phyloP scores from a whole-genome alignment of 1,140 invertebrate genomes.

The Ganaspis sp. region DNA sequence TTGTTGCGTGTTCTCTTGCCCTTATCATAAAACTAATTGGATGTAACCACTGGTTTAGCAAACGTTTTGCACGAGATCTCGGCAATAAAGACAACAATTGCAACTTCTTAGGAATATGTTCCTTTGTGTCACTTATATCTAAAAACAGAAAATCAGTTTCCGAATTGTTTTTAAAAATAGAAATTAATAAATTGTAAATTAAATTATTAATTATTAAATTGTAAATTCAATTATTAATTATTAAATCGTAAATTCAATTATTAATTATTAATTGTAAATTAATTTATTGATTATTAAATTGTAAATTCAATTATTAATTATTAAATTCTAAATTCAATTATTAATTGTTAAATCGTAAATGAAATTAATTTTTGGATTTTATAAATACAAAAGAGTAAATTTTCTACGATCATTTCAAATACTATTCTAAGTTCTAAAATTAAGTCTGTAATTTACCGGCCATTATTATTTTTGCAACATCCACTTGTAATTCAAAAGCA shows the following conservation, averaged over 20 bases:
- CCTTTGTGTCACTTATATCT: slow-evolving; percentile 84
- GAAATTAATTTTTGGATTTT: too few relatives aligned
- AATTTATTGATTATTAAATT: neutral
- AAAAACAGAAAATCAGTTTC: slow-evolving; percentile 40
- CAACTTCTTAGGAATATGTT: slow-evolving; percentile 82
- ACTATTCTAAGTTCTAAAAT: too few relatives aligned
- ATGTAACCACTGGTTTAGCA: slow-evolving; percentile 87
- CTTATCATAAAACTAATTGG: slow-evolving; percentile 86
- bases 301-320: neutral
- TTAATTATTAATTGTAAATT: too few relatives aligned
- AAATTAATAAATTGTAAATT: too few relatives aligned
- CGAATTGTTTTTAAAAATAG: too few relatives aligned
- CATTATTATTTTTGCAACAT: slow-evolving; percentile 90
- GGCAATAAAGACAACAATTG: slow-evolving; percentile 84
- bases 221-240: neutral
- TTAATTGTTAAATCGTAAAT: too few relatives aligned
- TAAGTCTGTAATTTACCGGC: slow-evolving; percentile 79
- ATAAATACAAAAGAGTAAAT: slow-evolving; percentile 28
- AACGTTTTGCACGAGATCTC: slow-evolving; percentile 83
- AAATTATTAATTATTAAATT: neutral
- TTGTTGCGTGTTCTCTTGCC: slow-evolving; percentile 86
- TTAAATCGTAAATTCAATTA: too few relatives aligned
- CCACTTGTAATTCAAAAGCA: slow-evolving; percentile 90
- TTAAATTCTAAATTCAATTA: neutral
- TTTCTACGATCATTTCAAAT: too few relatives aligned